Base-by-base conservation (phyloP, 2,888 invertebrate species). In the Netelia virgata region DNA sequence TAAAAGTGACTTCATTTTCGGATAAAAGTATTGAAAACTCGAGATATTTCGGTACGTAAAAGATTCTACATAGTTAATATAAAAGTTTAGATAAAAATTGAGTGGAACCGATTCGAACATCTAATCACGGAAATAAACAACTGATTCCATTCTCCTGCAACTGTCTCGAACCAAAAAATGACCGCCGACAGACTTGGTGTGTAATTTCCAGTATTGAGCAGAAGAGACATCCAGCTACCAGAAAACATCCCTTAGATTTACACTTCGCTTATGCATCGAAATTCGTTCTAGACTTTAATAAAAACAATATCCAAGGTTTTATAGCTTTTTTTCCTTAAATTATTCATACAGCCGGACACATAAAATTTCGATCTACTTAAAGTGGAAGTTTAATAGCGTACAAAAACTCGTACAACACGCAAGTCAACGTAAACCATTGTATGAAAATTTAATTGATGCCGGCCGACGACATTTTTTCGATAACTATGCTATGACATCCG, bases 391-490 rank as follows among this genome's bases (percentile, higher is more conserved):
- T 47, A 11, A 14, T 47, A 47, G 47, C 47, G 9, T 47, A 47
- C 14, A 8, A 47, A 47, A 14, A 47, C 10, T 9, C 47, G 47
- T 47, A 47, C 9, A 14, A 3, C 10, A 47, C 10, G 14, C 14
- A 47, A 14, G 47, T 14, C 11, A 36, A 36, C 36, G 36, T 3
- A 36, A 36, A 5, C 36, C 36, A 36, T 36, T 36, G 36, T 59
- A 59, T 59, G 59, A 59, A 59, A 59, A 20, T 59, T 59, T 59
- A 59, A 59, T 59, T 59, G 59, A 59, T 59, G 23, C 20, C 59
- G 59, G 59, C 23, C 23, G 59, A 59, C 23, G 6, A 59, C 59
- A 59, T 59, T 59, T 59, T 59, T 59, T 59, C 59, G 23, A 59
- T 59, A 59, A 59, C 20, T 20, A 59, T 10, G 1, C 10, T 59